A percentile compares a stretch with the other conserved stretches of the same genome.
phyloP scores from a whole-genome alignment of 2,113 vertebrate genomes.

The Protobothrops flavoviridis region DNA sequence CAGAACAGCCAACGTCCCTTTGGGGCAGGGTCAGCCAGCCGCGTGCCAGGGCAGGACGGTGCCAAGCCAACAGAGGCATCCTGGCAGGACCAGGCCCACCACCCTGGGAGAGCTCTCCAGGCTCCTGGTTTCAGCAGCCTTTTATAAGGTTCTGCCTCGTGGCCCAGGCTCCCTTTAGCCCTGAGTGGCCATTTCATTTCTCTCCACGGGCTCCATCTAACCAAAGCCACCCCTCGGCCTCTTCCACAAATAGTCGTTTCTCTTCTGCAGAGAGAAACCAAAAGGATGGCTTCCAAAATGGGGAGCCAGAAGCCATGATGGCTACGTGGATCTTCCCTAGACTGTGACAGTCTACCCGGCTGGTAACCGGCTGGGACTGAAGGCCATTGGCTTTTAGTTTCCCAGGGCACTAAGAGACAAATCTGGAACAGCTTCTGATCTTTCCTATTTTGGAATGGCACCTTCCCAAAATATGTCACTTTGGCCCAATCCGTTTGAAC shows the following conservation, averaged over 20 bases:
- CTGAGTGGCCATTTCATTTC: neutral
- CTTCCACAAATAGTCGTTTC: neutral
- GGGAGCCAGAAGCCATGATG: neutral
- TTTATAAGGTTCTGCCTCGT: neutral
- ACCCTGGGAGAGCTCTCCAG: neutral
- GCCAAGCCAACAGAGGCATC: neutral
- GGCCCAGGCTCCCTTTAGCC: neutral
- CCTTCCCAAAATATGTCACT: slow-evolving; percentile 1
- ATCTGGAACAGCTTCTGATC: neutral
- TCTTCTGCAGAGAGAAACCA: neutral
- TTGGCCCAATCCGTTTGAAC: neutral
- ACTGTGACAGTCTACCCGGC: neutral
- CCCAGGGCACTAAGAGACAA: neutral
- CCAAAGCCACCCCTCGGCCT: neutral
- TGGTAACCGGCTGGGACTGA: neutral
- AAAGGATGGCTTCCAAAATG: neutral
- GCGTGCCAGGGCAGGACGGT: neutral
- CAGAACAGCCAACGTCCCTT: neutral
- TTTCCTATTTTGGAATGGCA: neutral
- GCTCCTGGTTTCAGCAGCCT: neutral
- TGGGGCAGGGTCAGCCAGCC: neutral
- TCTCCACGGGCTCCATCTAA: neutral
- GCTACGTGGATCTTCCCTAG: neutral
- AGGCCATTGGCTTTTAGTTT: neutral
- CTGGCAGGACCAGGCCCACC: neutral